Percentiles rank a stretch among this genome's conserved stretches.
phyloP scores from a whole-genome alignment of 2,888 invertebrate species.

The Eilema depressum region DNA sequence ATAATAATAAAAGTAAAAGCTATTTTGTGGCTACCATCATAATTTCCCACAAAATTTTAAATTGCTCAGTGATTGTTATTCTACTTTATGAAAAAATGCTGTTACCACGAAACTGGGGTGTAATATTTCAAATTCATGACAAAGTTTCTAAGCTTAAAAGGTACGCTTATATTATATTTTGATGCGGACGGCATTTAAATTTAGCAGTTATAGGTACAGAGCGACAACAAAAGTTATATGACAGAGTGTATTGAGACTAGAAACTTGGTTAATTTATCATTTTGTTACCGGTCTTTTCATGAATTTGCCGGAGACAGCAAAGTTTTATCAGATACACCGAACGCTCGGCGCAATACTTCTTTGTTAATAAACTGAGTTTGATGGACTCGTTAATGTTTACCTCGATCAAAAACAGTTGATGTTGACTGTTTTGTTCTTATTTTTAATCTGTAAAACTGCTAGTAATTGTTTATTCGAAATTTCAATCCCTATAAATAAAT shows the following conservation, averaged over 20 bases:
- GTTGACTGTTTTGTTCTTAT: not conserved
- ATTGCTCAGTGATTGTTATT: not conserved
- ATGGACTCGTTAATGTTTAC: constrained; percentile 39
- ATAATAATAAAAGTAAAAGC: constrained; percentile 38
- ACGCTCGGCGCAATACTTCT: constrained; percentile 54
- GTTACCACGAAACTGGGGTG: not conserved
- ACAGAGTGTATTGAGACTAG: constrained; percentile 67
- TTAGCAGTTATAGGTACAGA: constrained; percentile 17
- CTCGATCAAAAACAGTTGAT: constrained; percentile 12
- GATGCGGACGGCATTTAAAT: constrained; percentile 11
- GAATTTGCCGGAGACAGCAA: constrained; percentile 66
- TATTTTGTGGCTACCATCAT: not conserved
- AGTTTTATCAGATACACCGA: constrained; percentile 67
- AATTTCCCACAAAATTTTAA: not conserved
- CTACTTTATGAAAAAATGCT: not conserved
- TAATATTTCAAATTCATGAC: not conserved
- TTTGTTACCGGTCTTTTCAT: constrained; percentile 60
- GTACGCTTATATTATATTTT: constrained; percentile 6
- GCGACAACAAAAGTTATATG: constrained; percentile 55
- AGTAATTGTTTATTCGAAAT: not conserved
- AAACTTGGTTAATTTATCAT: constrained; percentile 81
- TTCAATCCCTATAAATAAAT: not conserved
- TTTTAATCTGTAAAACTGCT: not conserved
- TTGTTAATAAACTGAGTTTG: constrained; percentile 69
- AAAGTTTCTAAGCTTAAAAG: not conserved